Base-by-base conservation (phyloP, 1,140 invertebrate genomes). In the Copidosoma floridanum region DNA sequence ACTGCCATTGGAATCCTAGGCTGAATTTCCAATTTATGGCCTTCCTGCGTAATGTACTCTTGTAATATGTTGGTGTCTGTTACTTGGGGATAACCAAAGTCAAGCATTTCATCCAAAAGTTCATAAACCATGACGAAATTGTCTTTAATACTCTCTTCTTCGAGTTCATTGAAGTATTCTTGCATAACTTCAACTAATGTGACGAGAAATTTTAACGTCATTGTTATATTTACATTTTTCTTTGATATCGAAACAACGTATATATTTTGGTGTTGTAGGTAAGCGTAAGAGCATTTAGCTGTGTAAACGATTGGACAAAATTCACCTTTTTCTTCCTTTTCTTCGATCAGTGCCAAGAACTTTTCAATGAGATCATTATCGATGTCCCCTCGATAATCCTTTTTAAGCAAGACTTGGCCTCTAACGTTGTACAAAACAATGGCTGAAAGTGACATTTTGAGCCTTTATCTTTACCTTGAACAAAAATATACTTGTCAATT, bases 71-170 rank as follows among this genome's bases (percentile, higher is more conserved):
- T 98, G 61, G 93, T 97, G 72, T 99, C 98, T 1, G 98, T 99
- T 2, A 96, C 99, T 78, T 99, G 98, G 0, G 98, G 98, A 82
- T 98, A 99, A 6, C 97, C 98, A 85, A 99, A 99, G 79, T 99
- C 98, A 69, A 99, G 85, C n/a, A 99, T 81, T 76, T 99, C 98
- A 81, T 99, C 98, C 16, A 99, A 77, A 3, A 99, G 80, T 79
- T 99, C 98, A 74, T 99, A 99, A 65, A 99, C 97, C 16, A 99
- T 92, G 1, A 99, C 98, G 84, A 99, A 99, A 80, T 99, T 99
- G 76, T 99, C 98, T 29, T 97, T 81, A 72, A 99, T 99, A 76
- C 95, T 98, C 77, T 99, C 98, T 75, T 99, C 98, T 82, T 99
- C 97, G 7, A 99, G 78, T 79, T 99, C 97, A 82, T 99, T 99